Conservation (phyloP, 92 coral and sea anemone species). For the Siderastrea siderea region DNA sequence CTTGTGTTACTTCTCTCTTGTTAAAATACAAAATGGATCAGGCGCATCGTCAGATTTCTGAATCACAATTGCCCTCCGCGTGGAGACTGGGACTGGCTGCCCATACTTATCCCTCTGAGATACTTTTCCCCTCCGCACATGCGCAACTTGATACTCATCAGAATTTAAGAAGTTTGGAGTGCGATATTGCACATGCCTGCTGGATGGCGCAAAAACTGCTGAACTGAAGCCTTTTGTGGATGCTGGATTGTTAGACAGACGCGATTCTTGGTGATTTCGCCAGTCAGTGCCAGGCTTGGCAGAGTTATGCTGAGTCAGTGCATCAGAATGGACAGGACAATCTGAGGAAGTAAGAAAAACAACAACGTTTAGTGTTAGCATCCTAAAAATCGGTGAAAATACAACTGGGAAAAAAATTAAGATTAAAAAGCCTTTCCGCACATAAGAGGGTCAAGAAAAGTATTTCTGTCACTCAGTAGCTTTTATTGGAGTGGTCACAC, state of each 20-base stretch:
- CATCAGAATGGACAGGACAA: conserved; percentile 4
- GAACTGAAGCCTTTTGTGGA: not conserved
- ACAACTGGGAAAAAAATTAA: no score
- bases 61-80: conserved; percentile 26
- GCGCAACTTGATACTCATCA: conserved; percentile 12
- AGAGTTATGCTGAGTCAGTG: not conserved
- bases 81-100: conserved; percentile 10
- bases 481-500: not conserved
- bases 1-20: conserved; percentile 3
- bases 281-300: not conserved
- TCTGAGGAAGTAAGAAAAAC: not conserved
- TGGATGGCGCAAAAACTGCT: conserved; percentile 13
- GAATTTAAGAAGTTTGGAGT: not conserved
- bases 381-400: no score
- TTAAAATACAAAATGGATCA: conserved; percentile 40
- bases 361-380: not conserved
- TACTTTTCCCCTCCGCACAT: not conserved
- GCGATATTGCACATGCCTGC: conserved; percentile 7
- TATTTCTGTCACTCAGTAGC: not conserved
- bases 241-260: conserved; percentile 2
- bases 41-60: conserved; percentile 31
- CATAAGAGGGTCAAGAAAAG: no score
- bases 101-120: not conserved
- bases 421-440: no score
- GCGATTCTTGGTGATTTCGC: not conserved